Evolutionary conservation across 2,113 vertebrate genomes (phyloP).

Genomic region (Myotis yumanensis): DNA sequence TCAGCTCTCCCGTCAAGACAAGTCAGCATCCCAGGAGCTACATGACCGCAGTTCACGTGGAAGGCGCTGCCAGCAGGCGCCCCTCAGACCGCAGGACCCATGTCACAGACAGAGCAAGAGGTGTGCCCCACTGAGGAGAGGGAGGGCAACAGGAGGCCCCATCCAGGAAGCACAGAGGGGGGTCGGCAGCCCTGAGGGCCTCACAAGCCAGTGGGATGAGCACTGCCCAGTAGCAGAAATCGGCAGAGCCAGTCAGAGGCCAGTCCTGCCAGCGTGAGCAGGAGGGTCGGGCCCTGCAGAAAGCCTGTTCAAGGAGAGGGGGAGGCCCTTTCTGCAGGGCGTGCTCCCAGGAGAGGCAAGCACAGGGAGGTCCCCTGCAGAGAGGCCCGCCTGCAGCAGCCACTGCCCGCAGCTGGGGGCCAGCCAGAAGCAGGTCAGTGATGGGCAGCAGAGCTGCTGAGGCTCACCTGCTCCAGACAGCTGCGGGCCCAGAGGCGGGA

Average conservation of each 20-base stretch:
- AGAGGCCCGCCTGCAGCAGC: neutral
- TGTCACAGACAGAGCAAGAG: no score
- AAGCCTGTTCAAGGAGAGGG: neutral
- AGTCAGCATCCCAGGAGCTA: no score
- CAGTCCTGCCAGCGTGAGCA: neutral
- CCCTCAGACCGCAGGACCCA: no score
- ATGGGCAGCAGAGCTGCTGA: fast-evolving
- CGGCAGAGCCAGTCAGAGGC: no score
- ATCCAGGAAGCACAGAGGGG: neutral
- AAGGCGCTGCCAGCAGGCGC: no score
- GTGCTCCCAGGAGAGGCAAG: neutral
- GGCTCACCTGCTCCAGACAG: fast-evolving
- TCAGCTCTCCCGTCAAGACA: neutral
- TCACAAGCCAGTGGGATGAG: fast-evolving
- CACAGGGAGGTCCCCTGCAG: fast-evolving
- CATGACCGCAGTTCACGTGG: no score
- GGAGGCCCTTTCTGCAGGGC: neutral
- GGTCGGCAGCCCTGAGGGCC: neutral
- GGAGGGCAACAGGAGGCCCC: fast-evolving
- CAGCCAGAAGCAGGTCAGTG: fast-evolving
- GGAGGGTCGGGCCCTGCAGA: neutral
- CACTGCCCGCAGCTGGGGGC: no score
- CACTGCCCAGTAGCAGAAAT: neutral
- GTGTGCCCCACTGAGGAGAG: no score
- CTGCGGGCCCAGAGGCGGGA: neutral